Evolutionary conservation across 1,140 invertebrate genomes (phyloP), one percentile per base, ranked within the genome.

Genomic region (Ceratitis capitata): DNA sequence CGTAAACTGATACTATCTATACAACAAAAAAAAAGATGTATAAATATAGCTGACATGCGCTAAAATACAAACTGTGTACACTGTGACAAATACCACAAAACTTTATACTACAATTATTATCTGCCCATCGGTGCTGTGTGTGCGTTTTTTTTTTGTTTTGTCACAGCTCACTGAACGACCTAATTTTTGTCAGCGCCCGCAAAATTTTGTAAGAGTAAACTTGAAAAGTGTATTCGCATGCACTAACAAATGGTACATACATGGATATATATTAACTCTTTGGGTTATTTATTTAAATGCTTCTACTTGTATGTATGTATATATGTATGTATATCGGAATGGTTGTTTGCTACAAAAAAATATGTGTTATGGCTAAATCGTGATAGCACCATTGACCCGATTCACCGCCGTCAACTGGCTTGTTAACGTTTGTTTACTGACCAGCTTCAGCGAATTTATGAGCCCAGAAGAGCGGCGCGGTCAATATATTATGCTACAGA

Each of bases 321-420:
- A 53, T 53, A 7, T 51, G 6, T 51, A 10, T 53, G 51, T n/a
- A n/a, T n/a, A n/a, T n/a, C n/a, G n/a, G n/a, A n/a, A n/a, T n/a
- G n/a, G n/a, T n/a, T n/a, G n/a, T n/a, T n/a, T 61, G 29, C 26
- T 61, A 26, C 35, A 42, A 12, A 26, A 78, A 78, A 78, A 39
- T 78, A 78, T 78, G 39, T 45, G 69, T 45, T 78, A 78, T 78
- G 69, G 26, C 42, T 39, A 23, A 47, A 78, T 47, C 69, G 69
- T 78, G 69, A 78, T 78, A 78, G 69, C 69, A 78, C 69, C 69
- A 78, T 78, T 78, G 69, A 78, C 69, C 69, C 69, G 69, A 78
- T 78, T 78, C 39, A 26, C 69, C 45, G 69, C 69, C 69, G 69
- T 45, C 69, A 78, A 78, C 69, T 78, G 69, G 69, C 69, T 78